phyloP scores from a whole-genome alignment of 53 echinoderm and acorn worm species.

The Zoroaster sp. region DNA sequence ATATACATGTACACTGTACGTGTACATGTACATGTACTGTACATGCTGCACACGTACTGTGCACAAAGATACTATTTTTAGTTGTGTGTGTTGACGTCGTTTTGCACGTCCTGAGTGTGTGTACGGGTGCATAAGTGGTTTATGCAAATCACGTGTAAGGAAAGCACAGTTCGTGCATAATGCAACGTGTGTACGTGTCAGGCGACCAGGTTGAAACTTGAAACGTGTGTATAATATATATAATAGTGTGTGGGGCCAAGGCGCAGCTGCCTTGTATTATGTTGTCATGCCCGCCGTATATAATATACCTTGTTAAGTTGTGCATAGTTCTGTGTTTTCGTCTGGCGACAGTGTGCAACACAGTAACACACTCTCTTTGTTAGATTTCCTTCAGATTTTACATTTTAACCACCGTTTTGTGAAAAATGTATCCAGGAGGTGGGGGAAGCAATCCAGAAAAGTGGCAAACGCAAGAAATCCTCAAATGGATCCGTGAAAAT shows the following conservation, averaged over 20 bases:
- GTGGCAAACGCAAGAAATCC: constrained; percentile 63
- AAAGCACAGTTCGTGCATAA: neutral
- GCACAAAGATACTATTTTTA: neutral
- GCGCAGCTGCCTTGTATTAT: neutral
- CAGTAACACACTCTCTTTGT: neutral
- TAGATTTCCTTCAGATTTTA: too few species aligned
- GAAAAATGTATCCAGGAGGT: neutral
- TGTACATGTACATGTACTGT: too few species aligned
- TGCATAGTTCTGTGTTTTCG: too few species aligned
- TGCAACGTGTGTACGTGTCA: neutral
- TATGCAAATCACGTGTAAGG: neutral
- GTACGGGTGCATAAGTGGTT: neutral
- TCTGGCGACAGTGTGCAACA: too few species aligned
- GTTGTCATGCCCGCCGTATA: neutral
- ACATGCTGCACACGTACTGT: neutral
- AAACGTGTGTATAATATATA: too few species aligned
- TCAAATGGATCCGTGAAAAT: constrained; percentile 72
- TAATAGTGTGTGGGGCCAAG: too few species aligned
- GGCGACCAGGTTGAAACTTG: neutral
- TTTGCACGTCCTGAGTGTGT: neutral
- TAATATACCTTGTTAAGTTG: too few species aligned
- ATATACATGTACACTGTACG: too few species aligned
- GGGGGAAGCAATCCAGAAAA: constrained; percentile 5
- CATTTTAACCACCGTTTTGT: too few species aligned
- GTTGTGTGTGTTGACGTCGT: neutral